A percentile compares a stretch with the other conserved stretches of the same genome.
Evolutionary conservation across 92 coral and sea anemone genomes (phyloP).

Genomic region (Montipora capitata): DNA sequence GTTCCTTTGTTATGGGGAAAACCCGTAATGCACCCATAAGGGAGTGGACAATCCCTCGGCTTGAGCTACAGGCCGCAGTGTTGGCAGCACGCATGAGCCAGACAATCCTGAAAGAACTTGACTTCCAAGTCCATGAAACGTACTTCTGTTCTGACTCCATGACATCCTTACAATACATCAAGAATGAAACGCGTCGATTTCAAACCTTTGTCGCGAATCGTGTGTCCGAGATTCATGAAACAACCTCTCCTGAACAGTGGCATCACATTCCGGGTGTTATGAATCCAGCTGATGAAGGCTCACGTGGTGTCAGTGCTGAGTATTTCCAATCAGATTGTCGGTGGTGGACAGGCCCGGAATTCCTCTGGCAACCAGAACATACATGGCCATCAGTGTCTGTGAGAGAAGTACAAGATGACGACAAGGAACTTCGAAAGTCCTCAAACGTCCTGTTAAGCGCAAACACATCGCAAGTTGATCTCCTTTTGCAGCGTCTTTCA

Average conservation of each 20-base stretch:
- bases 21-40: constrained; percentile 49
- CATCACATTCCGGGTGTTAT: constrained; percentile 45
- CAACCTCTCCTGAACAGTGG: no score
- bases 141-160: constrained; percentile 73
- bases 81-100: constrained; percentile 36
- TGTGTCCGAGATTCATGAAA: constrained; percentile 33
- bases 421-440: constrained; percentile 6
- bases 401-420: constrained; percentile 29
- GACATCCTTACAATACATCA: neutral
- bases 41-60: constrained; percentile 45
- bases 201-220: constrained; percentile 66
- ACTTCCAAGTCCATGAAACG: constrained; percentile 26
- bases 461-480: neutral
- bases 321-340: constrained; percentile 11
- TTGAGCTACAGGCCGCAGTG: constrained; percentile 51
- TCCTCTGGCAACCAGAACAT: constrained; percentile 47
- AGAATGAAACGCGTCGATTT: constrained; percentile 37
- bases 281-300: constrained; percentile 77
- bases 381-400: constrained; percentile 46
- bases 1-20: constrained; percentile 50
- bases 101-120: constrained; percentile 30
- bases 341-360: constrained; percentile 55
- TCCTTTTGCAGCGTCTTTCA: constrained; percentile 43
- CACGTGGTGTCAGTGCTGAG: constrained; percentile 47
- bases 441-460: neutral